phyloP scores from a whole-genome alignment of 2,797 vertebrate genomes.

The Gadopsis marmoratus region DNA sequence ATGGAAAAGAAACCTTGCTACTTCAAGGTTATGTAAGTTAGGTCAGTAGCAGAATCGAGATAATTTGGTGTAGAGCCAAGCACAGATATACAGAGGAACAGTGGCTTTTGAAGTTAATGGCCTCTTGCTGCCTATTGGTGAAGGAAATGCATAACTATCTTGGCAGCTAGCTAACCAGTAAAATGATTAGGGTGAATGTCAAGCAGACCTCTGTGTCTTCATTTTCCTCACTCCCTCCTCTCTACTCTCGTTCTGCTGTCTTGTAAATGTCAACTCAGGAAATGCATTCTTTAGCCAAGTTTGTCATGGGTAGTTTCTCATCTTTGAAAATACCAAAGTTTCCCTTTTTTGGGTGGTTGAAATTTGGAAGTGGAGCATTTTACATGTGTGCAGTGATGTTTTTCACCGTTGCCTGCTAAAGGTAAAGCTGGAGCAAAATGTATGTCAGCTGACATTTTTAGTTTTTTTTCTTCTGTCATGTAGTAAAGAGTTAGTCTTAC shows the following conservation, averaged over 20 bases:
- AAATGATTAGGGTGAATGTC: neutral
- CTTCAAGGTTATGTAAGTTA: neutral
- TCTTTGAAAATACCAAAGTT: neutral
- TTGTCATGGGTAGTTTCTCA: constrained; percentile 3
- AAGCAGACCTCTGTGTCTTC: neutral
- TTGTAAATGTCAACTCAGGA: constrained; percentile 14
- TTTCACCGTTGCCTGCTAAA: neutral
- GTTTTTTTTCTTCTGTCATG: neutral
- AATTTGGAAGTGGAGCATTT: neutral
- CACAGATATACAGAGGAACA: no score
- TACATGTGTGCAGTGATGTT: neutral
- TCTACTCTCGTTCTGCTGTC: neutral
- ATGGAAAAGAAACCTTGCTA: neutral
- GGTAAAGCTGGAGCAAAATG: neutral
- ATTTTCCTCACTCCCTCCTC: constrained; percentile 3
- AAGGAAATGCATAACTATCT: neutral
- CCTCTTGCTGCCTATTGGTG: neutral
- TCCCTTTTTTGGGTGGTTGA: neutral
- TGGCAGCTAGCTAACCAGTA: neutral
- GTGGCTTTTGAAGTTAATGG: neutral
- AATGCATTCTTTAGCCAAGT: neutral
- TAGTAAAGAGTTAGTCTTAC: neutral
- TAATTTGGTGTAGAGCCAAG: neutral
- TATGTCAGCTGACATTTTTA: neutral
- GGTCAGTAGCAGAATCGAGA: constrained; percentile 1